A percentile compares a stretch with the other conserved stretches of the same genome.
phyloP scores from a whole-genome alignment of 2,113 vertebrate species.

The Hydrochoerus hydrochaeris region DNA sequence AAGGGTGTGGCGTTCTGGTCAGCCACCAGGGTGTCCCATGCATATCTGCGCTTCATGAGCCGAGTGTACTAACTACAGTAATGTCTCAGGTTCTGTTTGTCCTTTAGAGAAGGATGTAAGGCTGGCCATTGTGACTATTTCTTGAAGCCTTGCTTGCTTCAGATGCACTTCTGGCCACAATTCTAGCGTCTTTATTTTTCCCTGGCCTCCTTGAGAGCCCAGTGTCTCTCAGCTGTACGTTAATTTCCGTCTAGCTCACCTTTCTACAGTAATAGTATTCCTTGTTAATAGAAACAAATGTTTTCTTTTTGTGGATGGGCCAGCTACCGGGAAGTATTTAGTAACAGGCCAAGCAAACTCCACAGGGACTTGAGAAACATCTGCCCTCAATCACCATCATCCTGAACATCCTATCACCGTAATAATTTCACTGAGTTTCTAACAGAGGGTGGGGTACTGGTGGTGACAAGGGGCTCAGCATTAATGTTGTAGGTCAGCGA shows the following conservation, averaged over 20 bases:
- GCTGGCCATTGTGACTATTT: not conserved
- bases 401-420: not conserved
- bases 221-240: not conserved
- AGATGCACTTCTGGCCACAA: not conserved
- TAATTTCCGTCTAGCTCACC: not conserved
- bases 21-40: not conserved
- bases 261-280: not conserved
- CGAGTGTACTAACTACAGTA: too few species aligned
- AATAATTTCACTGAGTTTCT: not conserved
- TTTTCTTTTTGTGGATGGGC: conserved; percentile 32
- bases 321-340: not conserved
- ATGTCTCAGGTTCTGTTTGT: not conserved
- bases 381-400: not conserved
- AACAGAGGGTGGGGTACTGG: not conserved
- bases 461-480: not conserved
- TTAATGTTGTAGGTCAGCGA: not conserved
- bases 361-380: not conserved
- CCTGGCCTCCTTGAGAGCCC: not conserved
- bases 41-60: not conserved
- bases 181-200: not conserved
- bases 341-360: not conserved
- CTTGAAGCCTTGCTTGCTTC: not conserved
- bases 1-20: not conserved
- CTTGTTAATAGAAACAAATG: not conserved
- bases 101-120: not conserved